Evolutionary conservation across 2,888 invertebrate species (phyloP).

Genomic region (Antheraea assamensis): DNA sequence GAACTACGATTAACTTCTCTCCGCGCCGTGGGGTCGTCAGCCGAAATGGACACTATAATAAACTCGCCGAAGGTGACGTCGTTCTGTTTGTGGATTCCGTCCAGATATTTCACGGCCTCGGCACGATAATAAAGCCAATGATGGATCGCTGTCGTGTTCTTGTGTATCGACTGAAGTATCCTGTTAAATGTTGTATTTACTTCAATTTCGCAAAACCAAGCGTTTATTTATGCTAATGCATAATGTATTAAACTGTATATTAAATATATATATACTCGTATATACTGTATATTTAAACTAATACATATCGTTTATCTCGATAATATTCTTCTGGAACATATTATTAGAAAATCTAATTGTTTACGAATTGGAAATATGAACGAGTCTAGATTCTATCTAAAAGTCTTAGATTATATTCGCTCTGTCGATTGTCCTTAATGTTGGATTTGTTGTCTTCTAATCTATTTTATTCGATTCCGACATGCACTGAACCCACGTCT

Average conservation of each 20-base stretch:
- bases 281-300: no score
- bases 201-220: not conserved
- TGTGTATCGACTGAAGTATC: not conserved
- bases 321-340: not conserved
- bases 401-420: not conserved
- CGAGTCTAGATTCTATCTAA: not conserved
- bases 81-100: constrained; percentile 58
- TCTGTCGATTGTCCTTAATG: no score
- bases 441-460: no score
- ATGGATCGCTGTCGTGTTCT: constrained; percentile 42
- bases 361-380: not conserved
- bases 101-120: constrained; percentile 60
- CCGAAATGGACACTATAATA: constrained; percentile 60
- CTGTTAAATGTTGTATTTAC: not conserved
- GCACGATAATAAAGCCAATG: constrained; percentile 59
- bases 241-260: no score
- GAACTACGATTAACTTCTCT: constrained; percentile 73
- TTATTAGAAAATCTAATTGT: not conserved
- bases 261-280: no score
- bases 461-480: no score
- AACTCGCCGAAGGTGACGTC: constrained; percentile 57
- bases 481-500: no score
- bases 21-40: constrained; percentile 64
- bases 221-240: not conserved
- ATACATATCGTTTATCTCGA: not conserved